A percentile compares a stretch with the other conserved stretches of the same genome.
These are phyloP conservation scores for Lingula anatina DNA, from an alignment of 2,888 invertebrate genomes.

Conservation along the genomic window DNA sequence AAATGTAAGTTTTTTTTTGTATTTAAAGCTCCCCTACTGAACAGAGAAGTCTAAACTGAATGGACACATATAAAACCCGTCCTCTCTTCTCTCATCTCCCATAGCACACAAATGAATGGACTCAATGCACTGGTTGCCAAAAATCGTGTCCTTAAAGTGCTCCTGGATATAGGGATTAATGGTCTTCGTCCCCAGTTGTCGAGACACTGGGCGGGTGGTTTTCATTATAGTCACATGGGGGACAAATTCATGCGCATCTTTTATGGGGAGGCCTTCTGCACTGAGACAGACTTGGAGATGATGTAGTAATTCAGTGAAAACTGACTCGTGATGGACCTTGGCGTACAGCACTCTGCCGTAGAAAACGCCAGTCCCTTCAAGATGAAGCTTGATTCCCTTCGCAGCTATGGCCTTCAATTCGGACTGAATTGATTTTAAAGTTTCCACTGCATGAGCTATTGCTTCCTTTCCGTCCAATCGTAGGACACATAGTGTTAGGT, in stretches of 20 bases:
- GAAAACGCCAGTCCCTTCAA: slow-evolving; percentile 47
- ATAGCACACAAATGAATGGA: slow-evolving; percentile 50
- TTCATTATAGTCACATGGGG: slow-evolving; percentile 54
- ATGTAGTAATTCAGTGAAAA: slow-evolving; percentile 39
- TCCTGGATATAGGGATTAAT: slow-evolving; percentile 43
- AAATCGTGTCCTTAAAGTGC: slow-evolving; percentile 30
- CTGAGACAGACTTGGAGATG: slow-evolving; percentile 34
- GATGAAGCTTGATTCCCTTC: slow-evolving; percentile 21
- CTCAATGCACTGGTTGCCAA: slow-evolving; percentile 45
- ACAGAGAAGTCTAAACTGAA: too few relatives aligned
- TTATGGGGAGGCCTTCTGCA: slow-evolving; percentile 37
- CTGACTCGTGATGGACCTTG: slow-evolving; percentile 33
- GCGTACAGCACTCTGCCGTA: slow-evolving; percentile 51
- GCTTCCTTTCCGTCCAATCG: slow-evolving; percentile 44
- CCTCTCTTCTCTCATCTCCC: slow-evolving; percentile 35
- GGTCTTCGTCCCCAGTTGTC: slow-evolving; percentile 36
- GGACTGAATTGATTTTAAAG: slow-evolving; percentile 20
- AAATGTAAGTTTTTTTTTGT: too few relatives aligned
- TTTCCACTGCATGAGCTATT: slow-evolving; percentile 26
- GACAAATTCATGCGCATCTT: slow-evolving; percentile 51
- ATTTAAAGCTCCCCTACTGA: too few relatives aligned
- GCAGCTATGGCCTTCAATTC: slow-evolving; percentile 24
- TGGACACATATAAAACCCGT: slow-evolving; percentile 48
- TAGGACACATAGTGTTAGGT: slow-evolving; percentile 51
- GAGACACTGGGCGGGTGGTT: slow-evolving; percentile 39